These are phyloP conservation scores for Furcula furcula DNA, from an alignment of 2,888 invertebrate genomes.

Conservation along the genomic window DNA sequence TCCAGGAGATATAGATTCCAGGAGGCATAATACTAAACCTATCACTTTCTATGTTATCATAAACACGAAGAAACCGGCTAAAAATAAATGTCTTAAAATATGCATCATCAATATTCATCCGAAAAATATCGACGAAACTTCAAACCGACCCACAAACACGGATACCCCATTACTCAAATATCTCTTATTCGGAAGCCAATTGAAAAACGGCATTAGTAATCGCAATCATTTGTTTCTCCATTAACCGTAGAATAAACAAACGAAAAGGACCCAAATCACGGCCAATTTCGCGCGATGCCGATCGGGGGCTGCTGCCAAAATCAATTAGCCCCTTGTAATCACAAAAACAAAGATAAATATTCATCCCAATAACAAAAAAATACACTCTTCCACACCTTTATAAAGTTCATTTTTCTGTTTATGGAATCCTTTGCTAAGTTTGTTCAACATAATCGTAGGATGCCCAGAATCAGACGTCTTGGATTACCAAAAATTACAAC, in stretches of 20 bases:
- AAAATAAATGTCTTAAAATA: too few species aligned
- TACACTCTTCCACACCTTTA: conserved; percentile 8
- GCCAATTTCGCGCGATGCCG: conserved; percentile 59
- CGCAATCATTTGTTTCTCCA: conserved; percentile 39
- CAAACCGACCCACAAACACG: conserved; percentile 15
- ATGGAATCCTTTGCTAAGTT: conserved; percentile 15
- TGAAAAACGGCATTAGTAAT: conserved; percentile 36
- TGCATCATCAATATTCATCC: background rate
- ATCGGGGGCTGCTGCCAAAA: conserved; percentile 66
- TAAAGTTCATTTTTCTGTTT: conserved; percentile 8
- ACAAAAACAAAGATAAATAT: conserved; percentile 26
- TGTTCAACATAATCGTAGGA: conserved; percentile 55
- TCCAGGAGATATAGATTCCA: too few species aligned
- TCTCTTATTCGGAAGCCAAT: conserved; percentile 33
- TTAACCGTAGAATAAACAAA: conserved; percentile 38
- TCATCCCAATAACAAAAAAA: conserved; percentile 8
- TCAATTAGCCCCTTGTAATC: conserved; percentile 71
- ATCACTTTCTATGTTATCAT: too few species aligned
- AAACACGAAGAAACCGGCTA: too few species aligned
- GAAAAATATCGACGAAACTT: conserved; percentile 9
- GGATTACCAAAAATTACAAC: conserved; percentile 72
- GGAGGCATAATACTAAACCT: too few species aligned
- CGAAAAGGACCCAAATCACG: conserved; percentile 42
- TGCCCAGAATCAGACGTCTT: conserved; percentile 46
- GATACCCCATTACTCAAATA: conserved; percentile 5